phyloP scores from a whole-genome alignment of 2,797 vertebrate species.

The Microcaecilia unicolor region DNA sequence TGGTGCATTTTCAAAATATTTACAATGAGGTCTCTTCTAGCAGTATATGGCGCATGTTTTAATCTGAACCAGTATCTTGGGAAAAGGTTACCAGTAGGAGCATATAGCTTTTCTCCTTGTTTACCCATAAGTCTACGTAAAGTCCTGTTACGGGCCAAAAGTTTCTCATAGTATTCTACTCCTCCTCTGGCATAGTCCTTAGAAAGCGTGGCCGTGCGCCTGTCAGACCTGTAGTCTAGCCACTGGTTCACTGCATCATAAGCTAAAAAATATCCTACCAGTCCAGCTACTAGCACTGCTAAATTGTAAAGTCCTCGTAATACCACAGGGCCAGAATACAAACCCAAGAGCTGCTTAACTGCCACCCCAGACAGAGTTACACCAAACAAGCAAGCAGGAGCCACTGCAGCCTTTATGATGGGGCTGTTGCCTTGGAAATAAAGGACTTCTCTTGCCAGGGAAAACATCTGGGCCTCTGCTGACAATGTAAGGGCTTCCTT shows the following conservation, averaged over 20 bases:
- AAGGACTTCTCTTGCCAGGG: constrained; percentile 71
- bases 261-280: constrained; percentile 58
- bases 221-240: constrained; percentile 71
- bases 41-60: constrained; percentile 77
- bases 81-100: constrained; percentile 76
- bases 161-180: constrained; percentile 86
- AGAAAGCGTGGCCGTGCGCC: constrained; percentile 61
- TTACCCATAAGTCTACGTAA: constrained; percentile 74
- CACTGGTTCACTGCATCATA: constrained; percentile 63
- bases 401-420: constrained; percentile 55
- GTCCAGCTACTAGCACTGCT: constrained; percentile 49
- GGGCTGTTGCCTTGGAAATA: constrained; percentile 60
- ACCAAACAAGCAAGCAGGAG: constrained; percentile 66
- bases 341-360: constrained; percentile 68
- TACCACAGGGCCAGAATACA: constrained; percentile 51
- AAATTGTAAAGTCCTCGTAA: constrained; percentile 57
- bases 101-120: constrained; percentile 66
- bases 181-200: constrained; percentile 69
- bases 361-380: constrained; percentile 60
- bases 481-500: constrained; percentile 72
- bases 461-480: constrained; percentile 73
- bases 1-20: constrained; percentile 51
- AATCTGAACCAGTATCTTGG: constrained; percentile 69
- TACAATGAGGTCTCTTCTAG: constrained; percentile 68
- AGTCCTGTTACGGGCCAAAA: constrained; percentile 69